phyloP scores from a whole-genome alignment of 1,140 invertebrate species.

The Nephotettix cincticeps region DNA sequence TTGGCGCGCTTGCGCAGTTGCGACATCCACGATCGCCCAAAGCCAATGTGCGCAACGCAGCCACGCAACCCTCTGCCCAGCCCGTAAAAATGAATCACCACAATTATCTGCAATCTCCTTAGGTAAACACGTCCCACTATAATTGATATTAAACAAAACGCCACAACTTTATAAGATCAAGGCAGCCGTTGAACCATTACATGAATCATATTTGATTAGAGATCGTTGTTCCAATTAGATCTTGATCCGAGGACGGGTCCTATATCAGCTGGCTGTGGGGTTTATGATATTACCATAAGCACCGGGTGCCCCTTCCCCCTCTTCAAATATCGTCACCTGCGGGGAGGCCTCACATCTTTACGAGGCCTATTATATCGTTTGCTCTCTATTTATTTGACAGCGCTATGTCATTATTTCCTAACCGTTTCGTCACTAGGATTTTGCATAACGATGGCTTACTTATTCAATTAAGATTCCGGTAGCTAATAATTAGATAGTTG shows the following conservation, averaged over 20 bases:
- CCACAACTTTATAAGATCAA: constrained; percentile 16
- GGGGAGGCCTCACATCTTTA: no score
- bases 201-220: constrained; percentile 15
- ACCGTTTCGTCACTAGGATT: no score
- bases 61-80: no score
- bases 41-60: not conserved
- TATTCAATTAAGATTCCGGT: no score
- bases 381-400: no score
- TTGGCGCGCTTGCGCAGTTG: not conserved
- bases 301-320: not conserved
- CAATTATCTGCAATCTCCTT: not conserved
- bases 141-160: constrained; percentile 11
- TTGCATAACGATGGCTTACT: no score
- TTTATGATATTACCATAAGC: constrained; percentile 12
- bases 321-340: no score
- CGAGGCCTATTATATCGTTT: no score
- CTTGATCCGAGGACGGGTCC: not conserved
- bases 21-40: not conserved
- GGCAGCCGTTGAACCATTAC: not conserved
- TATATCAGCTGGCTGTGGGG: not conserved
- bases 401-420: no score
- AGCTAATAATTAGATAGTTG: no score
- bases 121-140: constrained; percentile 14
- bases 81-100: constrained; percentile 7
- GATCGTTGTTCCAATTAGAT: constrained; percentile 10